These are phyloP conservation scores for Aythya fuligula DNA, from an alignment of 2,797 vertebrate genomes.

Conservation along the genomic window DNA sequence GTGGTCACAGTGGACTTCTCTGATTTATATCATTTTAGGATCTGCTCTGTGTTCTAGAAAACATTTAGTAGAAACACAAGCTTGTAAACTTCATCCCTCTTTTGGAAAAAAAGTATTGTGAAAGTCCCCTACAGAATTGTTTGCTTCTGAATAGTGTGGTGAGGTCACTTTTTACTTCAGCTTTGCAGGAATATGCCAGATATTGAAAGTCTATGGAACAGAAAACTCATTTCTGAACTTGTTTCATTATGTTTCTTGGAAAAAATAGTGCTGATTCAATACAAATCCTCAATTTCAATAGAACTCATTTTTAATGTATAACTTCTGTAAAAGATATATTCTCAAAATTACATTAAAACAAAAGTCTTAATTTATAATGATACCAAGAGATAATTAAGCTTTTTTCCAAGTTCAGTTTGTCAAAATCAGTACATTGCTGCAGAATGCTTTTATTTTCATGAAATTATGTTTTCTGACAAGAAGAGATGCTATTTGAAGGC, in stretches of 20 bases:
- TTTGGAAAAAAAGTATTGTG: neutral
- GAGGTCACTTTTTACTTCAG: neutral
- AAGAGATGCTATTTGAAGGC: neutral
- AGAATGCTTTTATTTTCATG: neutral
- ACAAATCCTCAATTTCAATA: neutral
- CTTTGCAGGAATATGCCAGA: neutral
- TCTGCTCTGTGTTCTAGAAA: neutral
- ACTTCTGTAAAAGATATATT: neutral
- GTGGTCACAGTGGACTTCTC: neutral
- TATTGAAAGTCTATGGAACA: neutral
- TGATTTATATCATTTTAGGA: constrained; percentile 3
- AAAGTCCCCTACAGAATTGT: neutral
- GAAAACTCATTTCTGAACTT: neutral
- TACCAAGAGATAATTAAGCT: neutral
- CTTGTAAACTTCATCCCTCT: neutral
- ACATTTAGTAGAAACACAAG: neutral
- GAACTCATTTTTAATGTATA: neutral
- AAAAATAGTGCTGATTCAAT: neutral
- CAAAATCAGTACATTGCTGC: neutral
- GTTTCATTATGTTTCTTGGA: neutral
- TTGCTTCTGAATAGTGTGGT: neutral
- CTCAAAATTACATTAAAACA: neutral
- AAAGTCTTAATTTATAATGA: neutral
- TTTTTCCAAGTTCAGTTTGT: neutral
- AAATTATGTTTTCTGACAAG: neutral